These are phyloP conservation scores for Drosophila eohydei DNA, from an alignment of 2,888 invertebrate genomes.

Conservation along the genomic window DNA sequence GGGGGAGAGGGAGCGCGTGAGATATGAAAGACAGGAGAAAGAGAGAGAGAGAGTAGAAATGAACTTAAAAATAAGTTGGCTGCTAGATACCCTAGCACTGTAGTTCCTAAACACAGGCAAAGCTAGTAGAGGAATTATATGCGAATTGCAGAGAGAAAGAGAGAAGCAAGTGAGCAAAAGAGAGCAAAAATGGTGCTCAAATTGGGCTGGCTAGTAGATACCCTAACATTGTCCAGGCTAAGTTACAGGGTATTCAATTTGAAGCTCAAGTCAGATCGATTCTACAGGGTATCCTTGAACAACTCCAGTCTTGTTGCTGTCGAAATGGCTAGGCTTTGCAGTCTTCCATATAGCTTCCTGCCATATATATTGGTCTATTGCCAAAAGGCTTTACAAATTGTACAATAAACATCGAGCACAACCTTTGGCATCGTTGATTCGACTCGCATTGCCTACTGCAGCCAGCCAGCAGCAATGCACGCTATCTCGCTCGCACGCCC, in stretches of 20 bases:
- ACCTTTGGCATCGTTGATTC: conserved; percentile 18
- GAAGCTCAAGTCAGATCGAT: not conserved
- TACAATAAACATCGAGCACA: conserved; percentile 3
- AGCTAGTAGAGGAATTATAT: not conserved
- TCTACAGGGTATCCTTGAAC: not conserved
- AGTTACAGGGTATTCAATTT: not conserved
- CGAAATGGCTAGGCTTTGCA: not conserved
- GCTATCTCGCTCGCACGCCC: not conserved
- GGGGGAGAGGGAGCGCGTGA: no score
- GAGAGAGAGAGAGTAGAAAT: not conserved
- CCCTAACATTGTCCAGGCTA: not conserved
- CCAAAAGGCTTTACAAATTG: conserved; percentile 22
- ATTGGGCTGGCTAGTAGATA: not conserved
- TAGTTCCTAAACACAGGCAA: not conserved
- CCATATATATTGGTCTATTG: conserved; percentile 12
- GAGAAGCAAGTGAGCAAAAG: not conserved
- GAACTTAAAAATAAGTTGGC: no score
- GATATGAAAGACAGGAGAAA: no score
- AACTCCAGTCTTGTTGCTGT: not conserved
- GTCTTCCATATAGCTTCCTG: not conserved
- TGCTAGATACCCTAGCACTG: no score
- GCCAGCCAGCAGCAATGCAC: no score
- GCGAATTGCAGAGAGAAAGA: not conserved
- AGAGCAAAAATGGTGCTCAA: no score
- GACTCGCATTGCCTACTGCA: not conserved